A percentile compares a stretch with the other conserved stretches of the same genome.
phyloP scores from a whole-genome alignment of 1,140 invertebrate species.

The Atta cephalotes region DNA sequence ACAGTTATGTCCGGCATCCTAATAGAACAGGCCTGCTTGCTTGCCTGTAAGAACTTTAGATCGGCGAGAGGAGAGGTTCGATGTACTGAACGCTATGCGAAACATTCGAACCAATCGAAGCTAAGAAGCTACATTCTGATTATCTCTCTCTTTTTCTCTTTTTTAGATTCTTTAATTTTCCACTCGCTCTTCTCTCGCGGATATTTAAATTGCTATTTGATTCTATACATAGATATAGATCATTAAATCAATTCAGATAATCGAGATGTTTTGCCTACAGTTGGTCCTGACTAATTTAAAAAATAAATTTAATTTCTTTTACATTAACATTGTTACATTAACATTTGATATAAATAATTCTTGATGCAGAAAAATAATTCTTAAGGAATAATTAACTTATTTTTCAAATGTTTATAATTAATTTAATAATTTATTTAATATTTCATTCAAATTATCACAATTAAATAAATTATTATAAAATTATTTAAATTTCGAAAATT shows the following conservation, averaged over 20 bases:
- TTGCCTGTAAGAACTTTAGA: conserved; percentile 56
- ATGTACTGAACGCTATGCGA: conserved; percentile 69
- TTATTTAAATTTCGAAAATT: not conserved
- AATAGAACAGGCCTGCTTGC: conserved; percentile 64
- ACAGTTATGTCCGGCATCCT: conserved; percentile 71
- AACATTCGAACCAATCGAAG: conserved; percentile 63
- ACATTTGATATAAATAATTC: not conserved
- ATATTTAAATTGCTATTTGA: conserved; percentile 62
- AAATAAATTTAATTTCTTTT: not conserved
- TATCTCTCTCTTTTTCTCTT: conserved; percentile 11
- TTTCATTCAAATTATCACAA: not conserved
- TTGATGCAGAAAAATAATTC: not conserved
- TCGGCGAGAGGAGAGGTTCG: conserved; percentile 61
- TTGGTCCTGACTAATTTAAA: not conserved
- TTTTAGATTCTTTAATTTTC: conserved; percentile 64
- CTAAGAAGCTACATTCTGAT: conserved; percentile 39
- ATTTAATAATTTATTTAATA: not conserved
- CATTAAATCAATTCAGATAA: not conserved
- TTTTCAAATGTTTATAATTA: not conserved
- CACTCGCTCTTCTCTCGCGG: not conserved
- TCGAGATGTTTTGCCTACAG: not conserved
- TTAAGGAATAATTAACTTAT: not conserved
- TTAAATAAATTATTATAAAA: not conserved
- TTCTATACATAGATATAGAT: not conserved
- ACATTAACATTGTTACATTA: not conserved